Evolutionary conservation across 2,797 vertebrate species (phyloP), one percentile per base, ranked within the genome.

Genomic region (Geotrypetes seraphini): DNA sequence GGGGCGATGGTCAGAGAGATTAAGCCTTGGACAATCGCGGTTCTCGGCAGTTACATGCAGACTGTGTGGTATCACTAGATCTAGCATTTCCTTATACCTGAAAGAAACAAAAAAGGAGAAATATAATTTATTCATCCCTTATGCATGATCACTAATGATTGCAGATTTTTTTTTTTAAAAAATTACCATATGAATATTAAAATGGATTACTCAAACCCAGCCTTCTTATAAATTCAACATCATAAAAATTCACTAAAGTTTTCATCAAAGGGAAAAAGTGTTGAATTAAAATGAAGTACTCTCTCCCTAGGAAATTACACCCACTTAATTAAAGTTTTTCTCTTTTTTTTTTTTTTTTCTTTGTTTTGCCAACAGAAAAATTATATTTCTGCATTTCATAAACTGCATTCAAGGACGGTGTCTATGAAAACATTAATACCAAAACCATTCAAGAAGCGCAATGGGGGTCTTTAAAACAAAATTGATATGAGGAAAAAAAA

Each of bases 21-120:
- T 57, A 47, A 57, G 58, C 51, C 73, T 75, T 63, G 50, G 57
- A 61, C 60, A 69, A 39, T 75, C 68, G 44, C 47, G 48, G 57
- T 54, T 63, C 47, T 74, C 50, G 66, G 58, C 69, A 66, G 66
- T 79, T 68, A 70, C 76, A 63, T 75, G 77, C 54, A 80, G 69
- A 54, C 72, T 85, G 77, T 79, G 78, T 71, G 78, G 68, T 73
- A 75, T 71, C 77, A 79, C 78, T 57, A 80, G 68, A 73, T 83
- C 80, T 84, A 85, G 73, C 83, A 86, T 86, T 79, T 80, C 83
- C 83, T 79, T 83, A 63, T 69, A 84, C 83, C 83, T 86, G 71
- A 42, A 69, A 53, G 60, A 74, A 14, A 41, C 11, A 16, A 78
- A 75, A 75, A 71, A 72, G 43, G 41, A 48, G 58, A 54, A 65